Base-by-base conservation (phyloP, 2,113 vertebrate species). In the Coryphaenoides rupestris region DNA sequence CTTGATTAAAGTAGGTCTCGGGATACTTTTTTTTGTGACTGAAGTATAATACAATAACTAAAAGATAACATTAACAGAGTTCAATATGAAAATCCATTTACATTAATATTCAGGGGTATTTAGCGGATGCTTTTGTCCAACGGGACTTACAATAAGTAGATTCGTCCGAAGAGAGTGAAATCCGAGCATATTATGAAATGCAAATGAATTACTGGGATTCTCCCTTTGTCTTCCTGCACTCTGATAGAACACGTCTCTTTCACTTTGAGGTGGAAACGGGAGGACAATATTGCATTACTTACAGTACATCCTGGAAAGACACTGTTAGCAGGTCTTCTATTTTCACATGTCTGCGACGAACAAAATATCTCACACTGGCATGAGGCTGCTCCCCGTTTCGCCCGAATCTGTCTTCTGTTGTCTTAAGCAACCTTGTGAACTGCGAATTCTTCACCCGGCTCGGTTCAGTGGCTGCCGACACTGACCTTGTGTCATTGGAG, bases 401-500 rank as follows among this genome's bases (percentile, higher is more conserved):
- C 47, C 62, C 60, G 82, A 76, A 80, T 76, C 69, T 72, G 70
- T 89, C 80, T 40, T 75, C 55, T 76, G 75, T 86, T 67, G 65
- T 65, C 76, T 82, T 77, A 63, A 66, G 74, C 33, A 82, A 70
- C 71, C 72, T 56, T 66, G 58, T 57, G 75, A 83, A 82, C 77
- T 75, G 77, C 76, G 74, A 81, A 87, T 86, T 84, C 79, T 86
- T 84, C 85, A 86, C 72, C n/a, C 45, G 46, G 58, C 63, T 80
- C 66, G 62, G 76, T 77, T 78, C 69, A 61, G 16, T 62, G 21
- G 67, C 67, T 69, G 73, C 72, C 58, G 58, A 72, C 73, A 65
- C 58, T 77, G 83, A 88, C 88, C 84, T 87, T 87, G 84, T 78
- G 82, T 78, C 76, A 74, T 79, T 66, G 65, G 72, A 77, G 80